Conservation (phyloP, 2,113 vertebrate genomes). For the Neodon shergylaensis region DNA sequence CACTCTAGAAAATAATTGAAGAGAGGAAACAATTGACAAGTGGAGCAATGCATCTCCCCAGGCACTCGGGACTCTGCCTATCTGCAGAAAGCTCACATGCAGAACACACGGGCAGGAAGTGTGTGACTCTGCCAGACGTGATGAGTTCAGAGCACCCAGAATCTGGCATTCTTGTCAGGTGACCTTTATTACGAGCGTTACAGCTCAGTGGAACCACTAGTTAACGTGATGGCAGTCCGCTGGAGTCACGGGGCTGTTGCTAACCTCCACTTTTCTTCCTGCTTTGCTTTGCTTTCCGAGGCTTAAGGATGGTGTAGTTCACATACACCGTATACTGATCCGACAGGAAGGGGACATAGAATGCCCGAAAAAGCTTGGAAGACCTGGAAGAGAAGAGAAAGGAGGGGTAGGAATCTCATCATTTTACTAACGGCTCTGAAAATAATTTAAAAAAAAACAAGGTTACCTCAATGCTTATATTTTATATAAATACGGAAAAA, state of each 20-base stretch:
- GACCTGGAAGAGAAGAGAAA: conserved; percentile 84
- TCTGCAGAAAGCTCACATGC: conserved; percentile 54
- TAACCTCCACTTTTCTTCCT: conserved; percentile 86
- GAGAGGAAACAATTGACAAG: conserved; percentile 59
- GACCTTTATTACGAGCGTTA: conserved; percentile 64
- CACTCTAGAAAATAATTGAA: conserved; percentile 18
- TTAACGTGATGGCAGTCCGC: conserved; percentile 4
- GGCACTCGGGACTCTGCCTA: conserved; percentile 43
- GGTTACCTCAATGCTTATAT: neutral
- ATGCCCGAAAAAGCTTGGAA: conserved; percentile 89
- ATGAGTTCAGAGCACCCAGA: conserved; percentile 64
- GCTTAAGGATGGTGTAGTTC: conserved; percentile 92
- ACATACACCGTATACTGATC: conserved; percentile 86
- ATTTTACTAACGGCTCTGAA: neutral
- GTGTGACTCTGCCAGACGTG: conserved; percentile 4
- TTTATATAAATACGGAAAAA: neutral
- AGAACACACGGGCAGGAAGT: conserved; percentile 60
- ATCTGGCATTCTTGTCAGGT: conserved; percentile 34
- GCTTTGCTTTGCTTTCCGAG: conserved; percentile 84
- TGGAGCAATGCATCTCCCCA: accelerated
- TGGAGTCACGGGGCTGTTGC: neutral
- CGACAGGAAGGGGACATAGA: conserved; percentile 91
- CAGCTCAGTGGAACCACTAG: conserved; percentile 38
- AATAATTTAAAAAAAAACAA: conserved; percentile 29
- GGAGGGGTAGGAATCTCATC: neutral